Evolutionary conservation across 2,888 invertebrate species (phyloP), one percentile per base, ranked within the genome.

Genomic region (Buathra laborator): DNA sequence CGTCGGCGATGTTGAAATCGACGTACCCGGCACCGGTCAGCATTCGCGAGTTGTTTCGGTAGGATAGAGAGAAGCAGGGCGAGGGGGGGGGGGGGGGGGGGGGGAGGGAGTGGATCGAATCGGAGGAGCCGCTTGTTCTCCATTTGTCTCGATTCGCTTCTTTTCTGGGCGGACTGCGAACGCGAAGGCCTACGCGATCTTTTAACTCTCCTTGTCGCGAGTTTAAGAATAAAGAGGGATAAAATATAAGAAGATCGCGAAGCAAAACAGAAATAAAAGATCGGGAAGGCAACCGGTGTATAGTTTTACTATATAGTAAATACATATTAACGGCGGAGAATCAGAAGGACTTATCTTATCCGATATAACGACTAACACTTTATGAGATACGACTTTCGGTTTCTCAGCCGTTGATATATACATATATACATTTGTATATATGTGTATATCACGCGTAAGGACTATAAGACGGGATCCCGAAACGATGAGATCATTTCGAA

Each of bases 401-500:
- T 24, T 16, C 12, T 12, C 12, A 12, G 10, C 24, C 12, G 12
- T 56, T 10, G 2, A 14, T 48, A 48, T 37, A 37, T 37, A 7
- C 37, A 7, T 37, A 37, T 6, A 37, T 37, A 37, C 9, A 37
- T 53, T 37, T 67, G 9, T 32, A 24, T 43, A 56, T 29, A 43
- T 19, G 19, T 44, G 9, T 67, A 46, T 37, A 48, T 59, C 24
- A 32, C 48, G 48, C 46, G 48, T 51, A 48, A 16, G 53, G 56
- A 43, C 10, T 56, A 43, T 75, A 29, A 62, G 72, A 29, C 83
- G 46, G 32, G 46, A 67, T 83, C 83, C 76, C 80, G 51, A 78
- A 83, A 68, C 78, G 83, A 79, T 79, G 85, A 81, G 84, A 81
- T 84, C 81, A 84, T 72, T 80, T 44, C 29, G 59, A 68, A 37